Conservation (phyloP, 1,140 invertebrate species). For the Grapholita molesta region DNA sequence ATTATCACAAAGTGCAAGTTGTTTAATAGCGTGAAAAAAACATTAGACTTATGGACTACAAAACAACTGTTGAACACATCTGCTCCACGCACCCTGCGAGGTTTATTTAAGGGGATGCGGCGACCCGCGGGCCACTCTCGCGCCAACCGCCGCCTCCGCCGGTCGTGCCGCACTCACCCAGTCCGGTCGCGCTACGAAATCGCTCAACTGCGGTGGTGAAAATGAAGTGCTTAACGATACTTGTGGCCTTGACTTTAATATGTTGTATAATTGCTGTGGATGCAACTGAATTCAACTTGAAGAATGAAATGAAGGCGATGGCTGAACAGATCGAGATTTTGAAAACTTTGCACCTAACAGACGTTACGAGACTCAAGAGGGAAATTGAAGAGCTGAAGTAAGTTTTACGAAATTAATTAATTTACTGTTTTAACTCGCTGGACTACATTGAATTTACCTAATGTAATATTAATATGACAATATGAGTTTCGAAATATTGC, state of each 20-base stretch:
- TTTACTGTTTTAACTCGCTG: too few species aligned
- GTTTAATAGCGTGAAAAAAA: not conserved
- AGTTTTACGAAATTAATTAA: too few species aligned
- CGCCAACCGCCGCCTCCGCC: conserved; percentile 24
- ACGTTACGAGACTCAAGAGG: conserved; percentile 45
- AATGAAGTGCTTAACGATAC: conserved; percentile 52
- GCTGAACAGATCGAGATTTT: conserved; percentile 51
- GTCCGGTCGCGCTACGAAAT: not conserved
- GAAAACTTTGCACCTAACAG: conserved; percentile 45
- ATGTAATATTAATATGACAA: too few species aligned
- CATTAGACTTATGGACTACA: conserved; percentile 33
- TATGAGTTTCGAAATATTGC: too few species aligned
- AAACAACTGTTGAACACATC: conserved; percentile 70
- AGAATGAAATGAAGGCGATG: conserved; percentile 45
- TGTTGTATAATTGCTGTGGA: conserved; percentile 35
- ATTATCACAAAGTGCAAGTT: not conserved
- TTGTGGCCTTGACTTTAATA: conserved; percentile 42
- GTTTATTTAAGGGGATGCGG: conserved; percentile 41
- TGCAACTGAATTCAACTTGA: conserved; percentile 41
- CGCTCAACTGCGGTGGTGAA: conserved; percentile 30
- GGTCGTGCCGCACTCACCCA: not conserved
- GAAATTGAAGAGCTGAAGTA: conserved; percentile 61
- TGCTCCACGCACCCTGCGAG: conserved; percentile 43
- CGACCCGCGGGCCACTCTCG: conserved; percentile 40
- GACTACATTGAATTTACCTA: too few species aligned